Conservation (phyloP, 1,140 invertebrate genomes). For the Lucilia sericata region DNA sequence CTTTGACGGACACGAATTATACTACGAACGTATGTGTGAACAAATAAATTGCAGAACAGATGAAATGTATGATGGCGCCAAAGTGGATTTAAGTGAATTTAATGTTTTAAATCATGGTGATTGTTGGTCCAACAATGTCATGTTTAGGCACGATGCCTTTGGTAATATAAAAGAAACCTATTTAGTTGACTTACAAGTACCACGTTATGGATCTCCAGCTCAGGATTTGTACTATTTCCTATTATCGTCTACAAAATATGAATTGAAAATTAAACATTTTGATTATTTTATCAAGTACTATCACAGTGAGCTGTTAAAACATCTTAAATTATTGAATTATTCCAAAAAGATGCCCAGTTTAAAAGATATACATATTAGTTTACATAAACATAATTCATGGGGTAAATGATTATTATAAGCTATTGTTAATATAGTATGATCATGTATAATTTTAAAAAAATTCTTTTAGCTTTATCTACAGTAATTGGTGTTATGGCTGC, state of each 20-base stretch:
- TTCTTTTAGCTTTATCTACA: constrained; percentile 49
- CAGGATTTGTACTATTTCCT: constrained; percentile 65
- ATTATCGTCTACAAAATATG: constrained; percentile 52
- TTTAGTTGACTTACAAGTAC: constrained; percentile 62
- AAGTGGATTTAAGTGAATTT: constrained; percentile 69
- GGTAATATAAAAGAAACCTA: constrained; percentile 61
- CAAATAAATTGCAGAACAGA: constrained; percentile 15
- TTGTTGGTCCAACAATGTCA: constrained; percentile 75
- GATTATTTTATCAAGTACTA: constrained; percentile 57
- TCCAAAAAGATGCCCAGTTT: constrained; percentile 61
- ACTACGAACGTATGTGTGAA: neutral
- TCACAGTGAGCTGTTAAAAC: constrained; percentile 52
- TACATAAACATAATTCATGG: constrained; percentile 53
- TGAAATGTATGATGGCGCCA: neutral
- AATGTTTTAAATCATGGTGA: constrained; percentile 76
- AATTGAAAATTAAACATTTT: constrained; percentile 52
- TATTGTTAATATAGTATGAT: too few species aligned
- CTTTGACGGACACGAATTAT: neutral
- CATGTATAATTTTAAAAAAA: too few species aligned
- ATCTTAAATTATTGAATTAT: constrained; percentile 53
- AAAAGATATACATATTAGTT: constrained; percentile 54
- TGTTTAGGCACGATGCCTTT: constrained; percentile 74
- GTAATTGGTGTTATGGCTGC: constrained; percentile 56
- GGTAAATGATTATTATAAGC: constrained; percentile 44
- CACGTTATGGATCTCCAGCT: constrained; percentile 53